Evolutionary conservation across 1,140 invertebrate species (phyloP).

Genomic region (Orius laevigatus): DNA sequence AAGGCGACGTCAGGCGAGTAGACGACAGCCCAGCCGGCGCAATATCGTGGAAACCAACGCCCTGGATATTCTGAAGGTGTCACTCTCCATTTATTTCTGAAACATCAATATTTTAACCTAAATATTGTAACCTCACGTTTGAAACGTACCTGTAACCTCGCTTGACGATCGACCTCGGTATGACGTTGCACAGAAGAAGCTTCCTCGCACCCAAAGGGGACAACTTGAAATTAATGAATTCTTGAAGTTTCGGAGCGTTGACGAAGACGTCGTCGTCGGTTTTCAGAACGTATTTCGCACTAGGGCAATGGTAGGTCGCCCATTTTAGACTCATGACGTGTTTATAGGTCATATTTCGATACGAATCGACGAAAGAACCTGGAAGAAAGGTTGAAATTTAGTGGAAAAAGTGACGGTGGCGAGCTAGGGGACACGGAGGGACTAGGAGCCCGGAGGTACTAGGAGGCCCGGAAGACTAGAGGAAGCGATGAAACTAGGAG

Average conservation of each 20-base stretch:
- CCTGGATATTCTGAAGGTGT: slow-evolving; percentile 45
- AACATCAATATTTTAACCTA: slow-evolving; percentile 26
- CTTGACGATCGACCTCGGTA: slow-evolving; percentile 25
- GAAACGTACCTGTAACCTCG: slow-evolving; percentile 32
- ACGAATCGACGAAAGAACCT: slow-evolving; percentile 51
- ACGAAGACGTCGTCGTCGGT: slow-evolving; percentile 68
- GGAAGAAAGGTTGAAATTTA: too few species aligned
- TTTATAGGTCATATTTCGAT: slow-evolving; percentile 76
- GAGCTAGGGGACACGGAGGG: too few species aligned
- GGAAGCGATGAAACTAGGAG: too few species aligned
- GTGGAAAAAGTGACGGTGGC: too few species aligned
- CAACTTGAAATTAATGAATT: slow-evolving; percentile 38
- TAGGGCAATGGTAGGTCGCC: slow-evolving; percentile 43
- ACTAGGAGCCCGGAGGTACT: too few species aligned
- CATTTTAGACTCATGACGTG: slow-evolving; percentile 73
- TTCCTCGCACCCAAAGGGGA: slow-evolving; percentile 37
- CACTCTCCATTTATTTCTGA: slow-evolving; percentile 63
- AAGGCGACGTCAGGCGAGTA: slow-evolving; percentile 53
- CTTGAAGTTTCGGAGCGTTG: slow-evolving; percentile 43
- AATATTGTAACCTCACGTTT: too few species aligned
- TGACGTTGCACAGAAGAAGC: slow-evolving; percentile 40
- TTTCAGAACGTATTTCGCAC: slow-evolving; percentile 56
- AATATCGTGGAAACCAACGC: slow-evolving; percentile 50
- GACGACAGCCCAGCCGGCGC: slow-evolving; percentile 56
- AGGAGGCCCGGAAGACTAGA: too few species aligned